Evolutionary conservation across 2,888 invertebrate genomes (phyloP), one percentile per base, ranked within the genome.

Genomic region (Agriopis aurantiaria): DNA sequence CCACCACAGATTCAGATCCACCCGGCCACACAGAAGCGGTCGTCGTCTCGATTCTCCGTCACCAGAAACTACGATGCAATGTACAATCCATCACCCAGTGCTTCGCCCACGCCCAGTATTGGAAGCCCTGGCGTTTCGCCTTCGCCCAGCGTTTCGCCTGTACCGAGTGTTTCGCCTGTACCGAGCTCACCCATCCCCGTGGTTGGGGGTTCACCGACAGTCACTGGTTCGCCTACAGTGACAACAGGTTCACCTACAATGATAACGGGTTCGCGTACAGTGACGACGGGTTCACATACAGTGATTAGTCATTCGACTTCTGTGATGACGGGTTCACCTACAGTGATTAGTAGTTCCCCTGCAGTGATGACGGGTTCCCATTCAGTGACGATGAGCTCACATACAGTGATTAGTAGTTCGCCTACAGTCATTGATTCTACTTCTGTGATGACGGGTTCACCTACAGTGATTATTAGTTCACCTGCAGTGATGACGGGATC

Each of bases 11-110:
- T 91, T 0, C 96, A 85, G 95, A 96, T 84, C 83, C 96, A 84
- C 93, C 96, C 83, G 87, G 96, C 88, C 91, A 41, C 53, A 92
- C 83, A 90, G 84, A 95, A 96, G 89, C 81, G 95, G 71, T 83
- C 80, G 52, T 83, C 85, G 4, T 95, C 88, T 6, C 81, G 94
- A 0, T 94, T 94, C 79, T 93, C 93, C 0, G 94, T 94, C 0
- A 91, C 94, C 0, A 83, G 94, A n/a, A 94, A 93, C 80, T 91
- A 90, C 73, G 94, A 94, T 65, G 76, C 86, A 0, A 81, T 87
- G 2, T 93, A 92, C 77, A 89, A 88, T 59, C 86, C 87, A 9
- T 78, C 76, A 70, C 0, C 85, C 82, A 46, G 81, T 78, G 55
- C 81, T 79, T 73, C 72, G 62, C 76, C 76, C 4, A 69, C 73